Percentiles rank a stretch among this genome's conserved stretches.
Conservation (phyloP, 2,113 vertebrate species). For the Campylorhamphus procurvoides region DNA sequence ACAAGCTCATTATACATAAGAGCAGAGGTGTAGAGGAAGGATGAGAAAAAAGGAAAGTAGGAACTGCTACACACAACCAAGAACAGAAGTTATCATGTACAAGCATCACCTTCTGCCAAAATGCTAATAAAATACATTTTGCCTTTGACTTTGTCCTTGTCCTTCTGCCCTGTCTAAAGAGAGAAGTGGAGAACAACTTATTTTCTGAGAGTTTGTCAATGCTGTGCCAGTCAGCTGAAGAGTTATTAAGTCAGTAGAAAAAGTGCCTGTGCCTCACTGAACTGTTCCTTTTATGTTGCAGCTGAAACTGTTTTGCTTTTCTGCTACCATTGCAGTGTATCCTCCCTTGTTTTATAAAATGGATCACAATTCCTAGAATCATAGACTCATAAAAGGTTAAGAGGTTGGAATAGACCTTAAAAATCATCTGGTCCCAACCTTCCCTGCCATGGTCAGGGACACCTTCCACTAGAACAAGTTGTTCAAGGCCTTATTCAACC, state of each 20-base stretch:
- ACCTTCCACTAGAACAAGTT: background rate
- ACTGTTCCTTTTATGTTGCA: background rate
- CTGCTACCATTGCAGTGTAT: background rate
- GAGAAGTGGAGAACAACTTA: background rate
- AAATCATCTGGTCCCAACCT: background rate
- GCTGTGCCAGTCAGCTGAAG: background rate
- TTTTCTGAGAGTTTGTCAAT: background rate
- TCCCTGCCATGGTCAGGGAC: background rate
- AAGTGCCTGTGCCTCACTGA: background rate
- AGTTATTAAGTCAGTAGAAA: background rate
- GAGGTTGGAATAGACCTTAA: background rate
- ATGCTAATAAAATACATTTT: background rate
- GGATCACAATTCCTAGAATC: background rate
- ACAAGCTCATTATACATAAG: background rate
- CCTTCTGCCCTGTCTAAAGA: background rate
- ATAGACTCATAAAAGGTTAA: background rate
- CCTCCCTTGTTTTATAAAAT: background rate
- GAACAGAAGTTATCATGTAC: background rate
- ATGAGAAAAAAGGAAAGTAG: background rate
- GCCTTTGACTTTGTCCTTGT: background rate
- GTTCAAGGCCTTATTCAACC: background rate
- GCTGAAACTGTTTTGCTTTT: background rate
- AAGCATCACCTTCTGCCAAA: background rate
- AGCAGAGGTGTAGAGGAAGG: background rate
- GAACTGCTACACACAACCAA: background rate